Evolutionary conservation across 2,113 vertebrate species (phyloP), one percentile per base, ranked within the genome.

Genomic region (Campylomormyrus numenius): DNA sequence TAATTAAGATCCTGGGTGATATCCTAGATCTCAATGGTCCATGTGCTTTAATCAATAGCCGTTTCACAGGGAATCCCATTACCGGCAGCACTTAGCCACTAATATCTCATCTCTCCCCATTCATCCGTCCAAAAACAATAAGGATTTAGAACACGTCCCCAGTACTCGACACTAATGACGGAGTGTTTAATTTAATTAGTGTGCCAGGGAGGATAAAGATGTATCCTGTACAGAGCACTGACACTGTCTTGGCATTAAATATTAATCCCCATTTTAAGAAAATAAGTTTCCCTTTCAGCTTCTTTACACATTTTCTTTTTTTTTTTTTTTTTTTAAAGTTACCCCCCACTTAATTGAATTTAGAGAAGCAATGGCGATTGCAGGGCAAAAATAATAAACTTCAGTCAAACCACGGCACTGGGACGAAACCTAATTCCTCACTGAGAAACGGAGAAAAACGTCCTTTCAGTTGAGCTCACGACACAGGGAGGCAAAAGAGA

Each of bases 71-170:
- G 94, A 94, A 94, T 95, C 95, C 92, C 93, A 95, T 96, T 96
- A 96, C 95, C 93, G 92, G 92, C 27, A 88, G 94, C 94, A 95
- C 95, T 96, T 96, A 96, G 94, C 95, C 94, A 92, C 95, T 96
- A 94, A 95, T 96, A 96, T 96, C 96, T 95, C 95, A 96, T 94
- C 93, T 94, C 94, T 94, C 95, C 93, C 93, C 77, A 85, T 88
- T 80, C 35, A 42, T 94, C 94, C 92, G 93, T 92, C 94, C 92
- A 90, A 50, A 93, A 95, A 93, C 94, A 94, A 94, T 94, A 95
- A 94, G 95, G 91, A 94, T 95, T 95, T 94, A 93, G 92, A 94
- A 95, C 95, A 95, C 94, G 93, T 95, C 93, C 93, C 92, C 91
- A 91, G 91, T 91, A 91, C 90, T 92, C 90, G 84, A 74, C 92